Evolutionary conservation across 2,888 invertebrate genomes (phyloP).

Genomic region (Iselma pallidipennis): DNA sequence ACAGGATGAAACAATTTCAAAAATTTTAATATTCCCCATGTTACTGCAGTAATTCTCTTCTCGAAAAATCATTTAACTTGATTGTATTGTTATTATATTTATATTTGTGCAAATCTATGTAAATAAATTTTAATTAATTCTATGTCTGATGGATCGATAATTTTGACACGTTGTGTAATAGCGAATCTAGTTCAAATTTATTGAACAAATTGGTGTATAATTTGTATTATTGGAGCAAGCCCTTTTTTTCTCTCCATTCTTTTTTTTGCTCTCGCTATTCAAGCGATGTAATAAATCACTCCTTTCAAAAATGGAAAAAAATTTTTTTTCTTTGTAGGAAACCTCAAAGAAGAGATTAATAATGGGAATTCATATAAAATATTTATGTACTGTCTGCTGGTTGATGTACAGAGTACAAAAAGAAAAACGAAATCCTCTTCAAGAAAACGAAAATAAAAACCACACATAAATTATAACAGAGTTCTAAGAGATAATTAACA

Average conservation of each 20-base stretch:
- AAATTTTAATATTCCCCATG: background rate
- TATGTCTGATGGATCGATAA: background rate
- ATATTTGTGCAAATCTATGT: too few species aligned
- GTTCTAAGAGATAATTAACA: background rate
- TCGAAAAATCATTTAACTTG: background rate
- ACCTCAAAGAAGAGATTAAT: constrained; percentile 25
- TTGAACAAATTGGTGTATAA: background rate
- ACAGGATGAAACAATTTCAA: too few species aligned
- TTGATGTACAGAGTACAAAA: background rate
- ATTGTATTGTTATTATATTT: too few species aligned
- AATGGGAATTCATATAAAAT: constrained; percentile 26
- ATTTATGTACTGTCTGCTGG: constrained; percentile 10
- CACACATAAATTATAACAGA: background rate
- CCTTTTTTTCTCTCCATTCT: background rate
- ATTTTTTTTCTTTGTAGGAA: constrained; percentile 11
- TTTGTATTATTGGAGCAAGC: background rate
- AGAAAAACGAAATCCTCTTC: background rate
- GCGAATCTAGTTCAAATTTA: background rate
- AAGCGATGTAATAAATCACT: background rate
- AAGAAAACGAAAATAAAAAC: background rate
- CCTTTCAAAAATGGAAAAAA: background rate
- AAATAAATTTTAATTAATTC: background rate
- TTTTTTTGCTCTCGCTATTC: background rate
- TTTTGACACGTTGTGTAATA: background rate
- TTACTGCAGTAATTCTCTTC: background rate